Evolutionary conservation across 2,797 vertebrate genomes (phyloP).

Genomic region (Clangula hyemalis): DNA sequence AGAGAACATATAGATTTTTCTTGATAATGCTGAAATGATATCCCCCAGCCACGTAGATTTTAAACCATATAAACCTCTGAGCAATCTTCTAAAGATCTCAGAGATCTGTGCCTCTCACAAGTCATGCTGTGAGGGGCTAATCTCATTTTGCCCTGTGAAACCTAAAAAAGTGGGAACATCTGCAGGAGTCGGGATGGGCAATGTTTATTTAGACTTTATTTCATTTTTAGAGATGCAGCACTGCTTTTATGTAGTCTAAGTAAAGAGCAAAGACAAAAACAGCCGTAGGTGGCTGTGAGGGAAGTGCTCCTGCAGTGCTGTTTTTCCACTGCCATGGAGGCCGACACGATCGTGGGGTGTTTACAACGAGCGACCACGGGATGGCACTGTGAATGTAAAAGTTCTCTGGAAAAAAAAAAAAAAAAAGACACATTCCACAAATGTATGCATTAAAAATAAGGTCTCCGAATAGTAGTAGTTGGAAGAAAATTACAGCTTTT

Average conservation of each 20-base stretch:
- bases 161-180: background rate
- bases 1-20: background rate
- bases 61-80: background rate
- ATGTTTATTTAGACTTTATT: background rate
- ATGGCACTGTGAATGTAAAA: background rate
- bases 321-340: background rate
- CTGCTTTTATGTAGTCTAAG: background rate
- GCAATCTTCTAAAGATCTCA: background rate
- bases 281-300: fast-evolving
- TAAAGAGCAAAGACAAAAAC: background rate
- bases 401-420: background rate
- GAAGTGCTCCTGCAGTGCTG: background rate
- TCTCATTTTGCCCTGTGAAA: background rate
- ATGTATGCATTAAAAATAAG: background rate
- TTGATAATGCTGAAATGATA: background rate
- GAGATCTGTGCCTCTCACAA: background rate
- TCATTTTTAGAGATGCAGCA: background rate
- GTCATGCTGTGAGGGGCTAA: background rate
- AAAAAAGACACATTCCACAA: background rate
- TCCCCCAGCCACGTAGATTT: background rate
- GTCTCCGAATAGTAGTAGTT: background rate
- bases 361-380: background rate
- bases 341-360: background rate
- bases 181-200: background rate
- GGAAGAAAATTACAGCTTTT: background rate